Conservation (phyloP, 1,140 invertebrate genomes). For the Paraescarpia echinospica region DNA sequence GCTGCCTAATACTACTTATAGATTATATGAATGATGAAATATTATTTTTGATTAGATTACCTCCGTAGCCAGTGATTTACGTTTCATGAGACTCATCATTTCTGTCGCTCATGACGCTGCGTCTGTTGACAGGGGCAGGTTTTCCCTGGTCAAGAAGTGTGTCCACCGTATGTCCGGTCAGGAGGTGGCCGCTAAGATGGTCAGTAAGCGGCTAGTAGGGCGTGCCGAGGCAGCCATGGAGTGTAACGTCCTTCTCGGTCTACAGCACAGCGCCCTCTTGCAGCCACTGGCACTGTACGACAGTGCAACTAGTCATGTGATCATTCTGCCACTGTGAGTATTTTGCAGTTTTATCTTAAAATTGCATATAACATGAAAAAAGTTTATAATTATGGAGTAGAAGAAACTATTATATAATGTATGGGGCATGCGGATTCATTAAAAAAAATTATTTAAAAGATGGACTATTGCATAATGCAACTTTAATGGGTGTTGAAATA, state of each 20-base stretch:
- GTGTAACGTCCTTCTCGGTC: slow-evolving; percentile 70
- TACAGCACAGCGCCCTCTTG: slow-evolving; percentile 72
- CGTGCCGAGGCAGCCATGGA: slow-evolving; percentile 63
- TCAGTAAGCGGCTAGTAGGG: slow-evolving; percentile 65
- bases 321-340: slow-evolving; percentile 74
- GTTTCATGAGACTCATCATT: not conserved
- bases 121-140: slow-evolving; percentile 67
- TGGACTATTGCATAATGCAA: too few relatives aligned
- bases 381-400: too few relatives aligned
- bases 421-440: too few relatives aligned
- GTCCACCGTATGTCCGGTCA: slow-evolving; percentile 65
- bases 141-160: slow-evolving; percentile 56
- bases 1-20: too few relatives aligned
- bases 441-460: too few relatives aligned
- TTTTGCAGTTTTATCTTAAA: too few relatives aligned
- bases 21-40: too few relatives aligned
- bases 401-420: too few relatives aligned
- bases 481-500: too few relatives aligned
- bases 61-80: too few relatives aligned
- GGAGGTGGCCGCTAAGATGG: slow-evolving; percentile 78
- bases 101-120: not conserved
- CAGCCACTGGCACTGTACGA: slow-evolving; percentile 74
- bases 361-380: too few relatives aligned
- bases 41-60: too few relatives aligned
- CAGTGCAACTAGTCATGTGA: slow-evolving; percentile 72